These are phyloP conservation scores for Pseudonaja textilis DNA, from an alignment of 2,113 vertebrate species.

Conservation along the genomic window DNA sequence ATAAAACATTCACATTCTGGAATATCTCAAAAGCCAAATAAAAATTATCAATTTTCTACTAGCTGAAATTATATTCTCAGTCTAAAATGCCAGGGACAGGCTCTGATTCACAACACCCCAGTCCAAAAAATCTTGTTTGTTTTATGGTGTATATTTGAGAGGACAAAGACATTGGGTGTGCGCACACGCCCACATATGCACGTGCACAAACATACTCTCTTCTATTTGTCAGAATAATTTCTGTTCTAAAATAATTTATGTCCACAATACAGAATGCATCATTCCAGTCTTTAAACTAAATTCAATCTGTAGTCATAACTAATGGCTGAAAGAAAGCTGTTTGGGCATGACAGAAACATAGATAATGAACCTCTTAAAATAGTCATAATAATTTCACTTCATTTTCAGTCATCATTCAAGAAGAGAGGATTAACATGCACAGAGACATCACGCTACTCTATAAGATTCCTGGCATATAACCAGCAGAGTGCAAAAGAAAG, in stretches of 20 bases:
- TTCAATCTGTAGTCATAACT: constrained; percentile 18
- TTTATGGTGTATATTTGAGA: neutral
- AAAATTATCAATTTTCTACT: neutral
- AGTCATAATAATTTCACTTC: constrained; percentile 17
- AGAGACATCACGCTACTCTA: neutral
- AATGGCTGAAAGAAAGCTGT: neutral
- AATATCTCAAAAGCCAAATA: neutral
- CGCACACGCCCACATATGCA: accelerated
- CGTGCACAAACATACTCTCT: neutral
- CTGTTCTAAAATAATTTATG: neutral
- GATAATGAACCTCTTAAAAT: constrained; percentile 12
- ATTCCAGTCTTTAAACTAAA: constrained; percentile 2
- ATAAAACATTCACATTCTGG: neutral
- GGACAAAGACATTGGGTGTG: neutral
- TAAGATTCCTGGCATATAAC: neutral
- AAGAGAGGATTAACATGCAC: constrained; percentile 3
- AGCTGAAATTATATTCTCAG: neutral
- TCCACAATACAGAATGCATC: neutral
- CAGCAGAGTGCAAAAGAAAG: neutral
- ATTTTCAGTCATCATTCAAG: neutral
- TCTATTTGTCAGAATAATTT: neutral
- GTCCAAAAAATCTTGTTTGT: neutral
- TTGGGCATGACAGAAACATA: constrained; percentile 2
- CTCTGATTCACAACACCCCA: neutral
- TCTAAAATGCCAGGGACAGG: neutral